Conservation (phyloP, 2,888 invertebrate species). For the Linnaemya vulpina region DNA sequence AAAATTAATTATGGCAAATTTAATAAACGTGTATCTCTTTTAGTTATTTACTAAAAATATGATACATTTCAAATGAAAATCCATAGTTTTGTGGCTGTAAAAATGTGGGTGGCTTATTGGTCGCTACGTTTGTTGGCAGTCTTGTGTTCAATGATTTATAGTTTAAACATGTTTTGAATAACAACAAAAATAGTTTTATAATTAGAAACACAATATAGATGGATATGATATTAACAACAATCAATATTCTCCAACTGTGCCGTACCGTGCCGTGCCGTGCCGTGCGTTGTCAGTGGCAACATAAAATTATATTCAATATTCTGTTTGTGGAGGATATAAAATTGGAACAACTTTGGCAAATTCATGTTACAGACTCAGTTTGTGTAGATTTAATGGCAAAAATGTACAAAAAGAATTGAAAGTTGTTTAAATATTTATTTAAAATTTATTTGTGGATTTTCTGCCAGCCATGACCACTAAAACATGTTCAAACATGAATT, state of each 20-base stretch:
- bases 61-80: conserved; percentile 12
- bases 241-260: too few relatives aligned
- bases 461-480: too few relatives aligned
- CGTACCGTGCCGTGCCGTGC: too few relatives aligned
- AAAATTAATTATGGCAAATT: not conserved
- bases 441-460: too few relatives aligned
- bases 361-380: not conserved
- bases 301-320: conserved; percentile 18
- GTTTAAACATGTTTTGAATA: conserved; percentile 29
- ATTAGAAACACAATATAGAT: too few relatives aligned
- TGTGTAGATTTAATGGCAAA: not conserved
- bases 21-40: too few relatives aligned
- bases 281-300: not conserved
- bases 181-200: too few relatives aligned
- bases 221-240: too few relatives aligned
- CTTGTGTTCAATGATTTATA: conserved; percentile 28
- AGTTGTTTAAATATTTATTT: too few relatives aligned
- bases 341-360: not conserved
- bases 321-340: not conserved
- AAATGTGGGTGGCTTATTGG: not conserved
- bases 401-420: too few relatives aligned
- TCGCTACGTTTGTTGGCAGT: not conserved
- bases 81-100: conserved; percentile 36
- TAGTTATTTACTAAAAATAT: conserved; percentile 18
- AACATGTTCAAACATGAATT: too few relatives aligned